Percentiles rank a stretch among this genome's conserved stretches.
Conservation (phyloP, 2,888 invertebrate species). For the Mechanitis mazaeus region DNA sequence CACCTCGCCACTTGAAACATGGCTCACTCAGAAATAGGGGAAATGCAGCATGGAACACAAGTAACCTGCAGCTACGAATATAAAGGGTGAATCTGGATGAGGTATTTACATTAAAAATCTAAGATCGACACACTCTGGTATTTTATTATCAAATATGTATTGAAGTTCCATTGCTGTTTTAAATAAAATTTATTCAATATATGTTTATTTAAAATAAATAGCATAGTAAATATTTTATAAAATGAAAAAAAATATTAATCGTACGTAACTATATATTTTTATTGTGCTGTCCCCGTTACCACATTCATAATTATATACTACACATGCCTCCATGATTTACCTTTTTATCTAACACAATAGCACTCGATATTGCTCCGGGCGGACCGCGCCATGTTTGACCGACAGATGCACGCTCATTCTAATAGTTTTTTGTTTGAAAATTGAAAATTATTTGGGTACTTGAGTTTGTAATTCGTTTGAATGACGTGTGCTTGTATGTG, state of each 20-base stretch:
- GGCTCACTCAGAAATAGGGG: constrained; percentile 36
- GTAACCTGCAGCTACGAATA: constrained; percentile 9
- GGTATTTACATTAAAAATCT: constrained; percentile 9
- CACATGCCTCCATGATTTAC: constrained; percentile 40
- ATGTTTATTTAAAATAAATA: too few relatives aligned
- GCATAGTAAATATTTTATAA: too few relatives aligned
- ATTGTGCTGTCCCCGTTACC: constrained; percentile 5
- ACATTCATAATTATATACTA: constrained; percentile 16
- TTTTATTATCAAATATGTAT: too few relatives aligned
- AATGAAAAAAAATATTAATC: too few relatives aligned
- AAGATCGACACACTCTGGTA: background rate
- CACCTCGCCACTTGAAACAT: constrained; percentile 37
- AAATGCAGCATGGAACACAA: constrained; percentile 31
- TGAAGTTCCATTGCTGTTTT: too few relatives aligned
- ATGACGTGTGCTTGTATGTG: constrained; percentile 8
- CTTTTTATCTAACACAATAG: constrained; percentile 65
- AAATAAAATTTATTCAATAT: too few relatives aligned
- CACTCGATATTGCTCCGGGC: constrained; percentile 60
- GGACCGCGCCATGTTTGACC: constrained; percentile 32
- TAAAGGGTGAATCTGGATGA: constrained; percentile 16
- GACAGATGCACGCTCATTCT: constrained; percentile 39
- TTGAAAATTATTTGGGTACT: constrained; percentile 37
- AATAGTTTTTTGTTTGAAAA: constrained; percentile 38
- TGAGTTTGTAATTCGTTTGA: constrained; percentile 27
- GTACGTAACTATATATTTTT: too few relatives aligned